Evolutionary conservation across 1,140 invertebrate genomes (phyloP), one percentile per base, ranked within the genome.

Genomic region (Gonatopus flavifemur): DNA sequence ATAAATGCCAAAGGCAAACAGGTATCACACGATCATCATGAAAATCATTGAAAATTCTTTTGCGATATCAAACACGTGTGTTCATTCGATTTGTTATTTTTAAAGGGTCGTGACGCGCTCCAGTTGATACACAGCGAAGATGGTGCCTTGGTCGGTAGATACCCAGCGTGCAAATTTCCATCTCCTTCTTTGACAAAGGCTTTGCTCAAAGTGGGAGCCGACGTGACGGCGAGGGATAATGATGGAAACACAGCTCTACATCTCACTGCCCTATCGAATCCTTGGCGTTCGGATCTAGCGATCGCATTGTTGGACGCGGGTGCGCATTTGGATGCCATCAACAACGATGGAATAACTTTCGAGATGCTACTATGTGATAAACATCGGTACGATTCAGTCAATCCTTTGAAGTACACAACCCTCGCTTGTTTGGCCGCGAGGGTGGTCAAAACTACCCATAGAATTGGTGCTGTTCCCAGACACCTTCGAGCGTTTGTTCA

Each of bases 291-390:
- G 2, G 81, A 82, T 12, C 79, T 94, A 10, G 83, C 90, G 0
- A 80, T 81, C 49, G 81, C 82, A 2, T 78, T 97, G 0, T 80
- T 97, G 0, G 77, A 85, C 3, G 80, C 84, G 58, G 93, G 92
- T 20, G 90, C 90, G 8, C 94, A 98, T 76, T 79, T 95, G 40
- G 94, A 96, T 77, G 81, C 84, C n/a, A 86, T 88, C 32, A 96
- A 97, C 73, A 80, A 83, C 53, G 79, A 86, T 28, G 88, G 88
- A 15, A 84, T 89, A 55, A 93, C 89, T 0, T 91, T 92, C 54
- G 82, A 86, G 41, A 81, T 83, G 48, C 69, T 93, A 38, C 69
- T 93, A 25, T 78, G 81, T 32, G 63, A 78, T 9, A 86, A 86
- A 62, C 74, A 72, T 39, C 73, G 86, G 22, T 81, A 84, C 52